Conservation (phyloP, 2,797 vertebrate species). For the Tragopan temminckii region DNA sequence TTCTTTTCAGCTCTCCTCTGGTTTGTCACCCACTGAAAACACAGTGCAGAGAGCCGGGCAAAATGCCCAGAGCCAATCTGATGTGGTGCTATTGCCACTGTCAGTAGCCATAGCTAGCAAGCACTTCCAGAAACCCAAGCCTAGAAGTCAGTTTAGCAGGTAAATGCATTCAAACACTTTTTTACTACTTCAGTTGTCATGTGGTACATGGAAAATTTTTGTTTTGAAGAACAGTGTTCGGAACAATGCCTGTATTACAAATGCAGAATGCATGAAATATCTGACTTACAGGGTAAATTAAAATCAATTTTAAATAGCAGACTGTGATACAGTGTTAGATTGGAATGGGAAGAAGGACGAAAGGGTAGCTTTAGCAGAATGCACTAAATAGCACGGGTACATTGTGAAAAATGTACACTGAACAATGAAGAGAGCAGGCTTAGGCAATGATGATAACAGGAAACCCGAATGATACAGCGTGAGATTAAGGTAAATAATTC, state of each 20-base stretch:
- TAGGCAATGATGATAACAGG: not conserved
- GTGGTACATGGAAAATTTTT: not conserved
- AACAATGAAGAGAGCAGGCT: not conserved
- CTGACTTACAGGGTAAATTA: not conserved
- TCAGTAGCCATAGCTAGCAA: not conserved
- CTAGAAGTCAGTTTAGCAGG: not conserved
- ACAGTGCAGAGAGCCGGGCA: not conserved
- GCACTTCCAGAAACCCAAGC: not conserved
- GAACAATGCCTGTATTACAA: not conserved
- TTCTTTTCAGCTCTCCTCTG: not conserved
- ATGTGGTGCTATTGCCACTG: not conserved
- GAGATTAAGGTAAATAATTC: not conserved
- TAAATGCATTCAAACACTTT: not conserved
- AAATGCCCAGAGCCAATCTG: not conserved
- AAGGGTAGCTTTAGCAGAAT: not conserved
- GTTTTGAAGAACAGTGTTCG: not conserved
- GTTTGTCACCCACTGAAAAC: not conserved
- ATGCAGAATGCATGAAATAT: not conserved
- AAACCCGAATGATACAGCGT: not conserved
- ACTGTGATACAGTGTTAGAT: not conserved
- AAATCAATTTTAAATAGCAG: not conserved
- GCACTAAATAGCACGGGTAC: not conserved
- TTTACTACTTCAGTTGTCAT: not conserved
- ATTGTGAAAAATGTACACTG: not conserved
- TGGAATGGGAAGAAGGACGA: not conserved